phyloP scores from a whole-genome alignment of 2,888 invertebrate genomes.

The Limnephilus auricula region DNA sequence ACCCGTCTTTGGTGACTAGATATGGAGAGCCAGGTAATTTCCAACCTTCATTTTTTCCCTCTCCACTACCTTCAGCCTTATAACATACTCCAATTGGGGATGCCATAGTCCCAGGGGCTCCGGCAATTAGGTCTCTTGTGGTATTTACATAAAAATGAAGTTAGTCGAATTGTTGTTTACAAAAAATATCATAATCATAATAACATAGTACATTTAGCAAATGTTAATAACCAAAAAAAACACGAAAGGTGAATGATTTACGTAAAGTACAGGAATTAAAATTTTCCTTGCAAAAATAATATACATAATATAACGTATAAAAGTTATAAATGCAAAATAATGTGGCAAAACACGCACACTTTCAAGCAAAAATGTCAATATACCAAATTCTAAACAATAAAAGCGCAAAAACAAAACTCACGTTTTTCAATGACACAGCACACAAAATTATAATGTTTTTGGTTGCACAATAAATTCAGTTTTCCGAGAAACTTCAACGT shows the following conservation, averaged over 20 bases:
- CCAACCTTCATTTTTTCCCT: no score
- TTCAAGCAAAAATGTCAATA: not conserved
- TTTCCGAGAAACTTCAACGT: not conserved
- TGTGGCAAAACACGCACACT: not conserved
- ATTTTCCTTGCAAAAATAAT: not conserved
- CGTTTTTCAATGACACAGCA: constrained; percentile 11
- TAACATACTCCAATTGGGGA: no score
- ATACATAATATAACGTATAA: not conserved
- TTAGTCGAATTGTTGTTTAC: not conserved
- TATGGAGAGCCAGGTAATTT: no score
- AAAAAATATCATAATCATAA: not conserved
- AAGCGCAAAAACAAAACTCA: constrained; percentile 1
- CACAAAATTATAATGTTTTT: not conserved
- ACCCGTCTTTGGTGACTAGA: no score
- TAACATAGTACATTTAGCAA: not conserved
- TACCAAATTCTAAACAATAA: not conserved
- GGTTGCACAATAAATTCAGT: constrained; percentile 19
- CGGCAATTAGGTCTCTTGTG: no score
- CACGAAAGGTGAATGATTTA: not conserved
- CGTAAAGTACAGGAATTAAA: no score
- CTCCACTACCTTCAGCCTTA: no score
- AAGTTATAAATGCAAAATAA: not conserved
- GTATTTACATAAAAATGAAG: no score
- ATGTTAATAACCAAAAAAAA: not conserved
- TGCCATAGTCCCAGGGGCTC: no score